These are phyloP conservation scores for Blera fallax DNA, from an alignment of 2,888 invertebrate species.

Conservation along the genomic window DNA sequence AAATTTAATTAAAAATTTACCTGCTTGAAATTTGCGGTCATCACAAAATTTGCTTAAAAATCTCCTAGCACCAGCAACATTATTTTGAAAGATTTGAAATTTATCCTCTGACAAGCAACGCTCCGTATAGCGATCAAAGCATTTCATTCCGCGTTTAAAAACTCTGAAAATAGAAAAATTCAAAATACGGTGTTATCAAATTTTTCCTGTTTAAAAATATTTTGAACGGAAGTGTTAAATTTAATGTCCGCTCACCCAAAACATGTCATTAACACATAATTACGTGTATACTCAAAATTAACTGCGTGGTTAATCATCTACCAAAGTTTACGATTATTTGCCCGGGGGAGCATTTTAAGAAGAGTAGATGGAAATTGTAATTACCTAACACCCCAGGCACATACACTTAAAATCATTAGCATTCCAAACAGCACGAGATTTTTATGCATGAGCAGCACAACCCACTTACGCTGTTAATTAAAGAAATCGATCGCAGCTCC, in stretches of 20 bases:
- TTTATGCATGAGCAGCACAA: background rate
- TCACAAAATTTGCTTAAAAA: slow-evolving; percentile 80
- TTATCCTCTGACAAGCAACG: slow-evolving; percentile 78
- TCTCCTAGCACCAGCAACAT: slow-evolving; percentile 79
- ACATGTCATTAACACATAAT: background rate
- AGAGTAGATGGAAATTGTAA: background rate
- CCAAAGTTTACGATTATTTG: background rate
- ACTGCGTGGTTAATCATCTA: background rate
- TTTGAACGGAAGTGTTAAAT: background rate
- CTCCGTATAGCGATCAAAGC: slow-evolving; percentile 79
- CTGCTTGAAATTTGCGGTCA: slow-evolving; percentile 79
- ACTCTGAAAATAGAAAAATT: slow-evolving; percentile 77
- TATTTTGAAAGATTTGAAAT: slow-evolving; percentile 77
- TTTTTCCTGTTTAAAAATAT: background rate
- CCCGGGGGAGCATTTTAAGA: background rate
- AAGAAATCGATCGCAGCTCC: background rate
- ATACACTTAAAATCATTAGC: background rate
- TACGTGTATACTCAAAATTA: background rate
- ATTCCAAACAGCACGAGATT: background rate
- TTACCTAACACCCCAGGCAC: background rate
- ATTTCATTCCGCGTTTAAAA: slow-evolving; percentile 80
- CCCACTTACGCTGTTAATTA: background rate
- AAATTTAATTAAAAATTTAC: slow-evolving; percentile 73
- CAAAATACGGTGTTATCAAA: background rate
- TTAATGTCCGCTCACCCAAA: background rate